Base-by-base conservation (phyloP, 2,797 vertebrate species). In the Periophthalmus magnuspinnatus region DNA sequence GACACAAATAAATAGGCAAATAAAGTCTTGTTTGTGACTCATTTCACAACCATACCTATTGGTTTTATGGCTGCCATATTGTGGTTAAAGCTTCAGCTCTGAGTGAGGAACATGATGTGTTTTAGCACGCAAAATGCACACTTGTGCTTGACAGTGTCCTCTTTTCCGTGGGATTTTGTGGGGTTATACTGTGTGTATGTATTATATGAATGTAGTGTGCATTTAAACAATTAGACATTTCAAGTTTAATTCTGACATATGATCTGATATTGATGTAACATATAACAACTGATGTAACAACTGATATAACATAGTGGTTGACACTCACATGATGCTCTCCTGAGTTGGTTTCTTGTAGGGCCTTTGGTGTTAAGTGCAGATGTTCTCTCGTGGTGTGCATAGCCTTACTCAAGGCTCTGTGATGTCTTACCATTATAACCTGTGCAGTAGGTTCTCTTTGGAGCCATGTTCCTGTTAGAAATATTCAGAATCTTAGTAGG, bases 1-100 rank as follows among this genome's bases (percentile, higher is more conserved):
- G 19, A 19, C 2, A 54, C 50, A 21, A 21, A 21, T 9, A 52
- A 52, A 52, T 7, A n/a, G 52, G 3, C 19, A 17, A 17, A 50
- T 17, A 50, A 8, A 54, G n/a, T 8, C 5, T 79, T 72, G 71
- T 75, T 71, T 54, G 10, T 80, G 82, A 85, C 74, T 84, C 61
- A 85, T 84, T 78, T 84, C 80, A 61, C 48, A 24, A 56, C 76
- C 72, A 28, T 17, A 86, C 82, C 73, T 86, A 66, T 65, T 77
- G 73, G 67, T 85, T 67, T 76, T 56, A 69, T 58, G 47, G 47
- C 65, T 60, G 67, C 80, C 76, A 66, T 67, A 70, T 3, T 56
- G 38, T 61, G 64, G 65, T 48, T 76, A 47, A 57, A 57, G 64
- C 67, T 82, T 84, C 79, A 72, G 72, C 72, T 52, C 68, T 71